Evolutionary conservation across 1,140 invertebrate species (phyloP).

Genomic region (Drosophila orosa): DNA sequence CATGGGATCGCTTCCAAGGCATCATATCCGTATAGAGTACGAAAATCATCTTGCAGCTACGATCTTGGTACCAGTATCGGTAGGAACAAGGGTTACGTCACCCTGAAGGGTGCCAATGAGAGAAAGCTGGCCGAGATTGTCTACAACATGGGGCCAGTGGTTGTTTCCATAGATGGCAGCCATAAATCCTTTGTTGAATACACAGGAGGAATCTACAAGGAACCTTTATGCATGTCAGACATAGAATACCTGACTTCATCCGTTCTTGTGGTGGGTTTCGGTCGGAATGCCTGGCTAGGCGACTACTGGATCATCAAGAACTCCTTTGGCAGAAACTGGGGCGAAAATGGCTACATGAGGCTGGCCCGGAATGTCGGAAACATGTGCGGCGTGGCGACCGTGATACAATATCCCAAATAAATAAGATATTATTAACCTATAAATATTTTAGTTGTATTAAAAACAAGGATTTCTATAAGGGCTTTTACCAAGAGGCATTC

Average conservation of each 20-base stretch:
- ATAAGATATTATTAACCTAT: background rate
- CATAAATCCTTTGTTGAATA: constrained; percentile 3
- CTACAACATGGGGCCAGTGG: too few species aligned
- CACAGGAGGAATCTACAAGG: background rate
- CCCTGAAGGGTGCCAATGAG: constrained; percentile 87
- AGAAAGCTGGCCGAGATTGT: constrained; percentile 87
- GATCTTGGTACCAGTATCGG: constrained; percentile 2
- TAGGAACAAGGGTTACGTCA: constrained; percentile 83
- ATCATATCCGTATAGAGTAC: constrained; percentile 89
- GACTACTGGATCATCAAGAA: constrained; percentile 90
- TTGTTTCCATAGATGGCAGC: constrained; percentile 4
- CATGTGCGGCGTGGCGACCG: constrained; percentile 11
- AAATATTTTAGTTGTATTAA: too few species aligned
- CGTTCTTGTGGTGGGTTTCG: constrained; percentile 90
- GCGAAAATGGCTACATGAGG: constrained; percentile 86
- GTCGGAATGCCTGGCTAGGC: constrained; percentile 48
- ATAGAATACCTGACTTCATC: constrained; percentile 69
- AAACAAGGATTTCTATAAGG: background rate
- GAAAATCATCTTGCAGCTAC: constrained; percentile 76
- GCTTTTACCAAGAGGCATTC: background rate
- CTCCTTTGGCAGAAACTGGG: constrained; percentile 85
- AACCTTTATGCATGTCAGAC: constrained; percentile 87
- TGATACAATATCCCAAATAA: constrained; percentile 2
- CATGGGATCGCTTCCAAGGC: constrained; percentile 89
- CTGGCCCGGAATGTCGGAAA: constrained; percentile 85